Evolutionary conservation across 2,113 vertebrate species (phyloP).

Genomic region (Hippocampus barbouri): DNA sequence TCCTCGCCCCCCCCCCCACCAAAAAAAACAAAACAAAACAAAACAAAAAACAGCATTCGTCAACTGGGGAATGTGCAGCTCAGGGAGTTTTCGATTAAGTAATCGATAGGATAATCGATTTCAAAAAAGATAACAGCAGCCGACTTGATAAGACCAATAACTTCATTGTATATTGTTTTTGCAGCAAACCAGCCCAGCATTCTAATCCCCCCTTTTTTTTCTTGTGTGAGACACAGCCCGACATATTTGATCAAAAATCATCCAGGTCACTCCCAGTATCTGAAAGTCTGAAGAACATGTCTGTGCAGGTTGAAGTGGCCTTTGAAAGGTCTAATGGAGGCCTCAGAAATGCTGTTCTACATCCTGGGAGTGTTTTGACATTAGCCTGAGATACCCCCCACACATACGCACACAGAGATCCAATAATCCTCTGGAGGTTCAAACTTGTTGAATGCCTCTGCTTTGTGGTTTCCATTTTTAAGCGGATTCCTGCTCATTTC

Average conservation of each 20-base stretch:
- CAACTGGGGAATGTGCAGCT: too few relatives aligned
- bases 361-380: slow-evolving; percentile 49
- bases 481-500: slow-evolving; percentile 12
- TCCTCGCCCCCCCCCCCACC: too few relatives aligned
- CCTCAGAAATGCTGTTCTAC: slow-evolving; percentile 40
- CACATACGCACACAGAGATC: slow-evolving; percentile 6
- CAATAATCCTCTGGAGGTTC: slow-evolving; percentile 42
- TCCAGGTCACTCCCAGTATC: slow-evolving; percentile 47
- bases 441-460: slow-evolving; percentile 23
- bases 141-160: too few relatives aligned
- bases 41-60: too few relatives aligned
- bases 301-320: slow-evolving; percentile 44
- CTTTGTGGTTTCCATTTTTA: slow-evolving; percentile 30
- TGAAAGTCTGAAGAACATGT: slow-evolving; percentile 38
- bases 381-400: slow-evolving; percentile 29
- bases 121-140: too few relatives aligned
- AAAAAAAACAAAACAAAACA: too few relatives aligned
- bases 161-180: neutral
- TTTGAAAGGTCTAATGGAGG: slow-evolving; percentile 36
- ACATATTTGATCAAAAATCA: slow-evolving; percentile 40
- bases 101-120: too few relatives aligned
- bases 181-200: too few relatives aligned
- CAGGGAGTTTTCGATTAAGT: too few relatives aligned
- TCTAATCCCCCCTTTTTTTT: neutral
- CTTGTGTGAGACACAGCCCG: slow-evolving; percentile 22